Conservation (phyloP, 2,113 vertebrate species). For the Urocynchramus pylzowi region DNA sequence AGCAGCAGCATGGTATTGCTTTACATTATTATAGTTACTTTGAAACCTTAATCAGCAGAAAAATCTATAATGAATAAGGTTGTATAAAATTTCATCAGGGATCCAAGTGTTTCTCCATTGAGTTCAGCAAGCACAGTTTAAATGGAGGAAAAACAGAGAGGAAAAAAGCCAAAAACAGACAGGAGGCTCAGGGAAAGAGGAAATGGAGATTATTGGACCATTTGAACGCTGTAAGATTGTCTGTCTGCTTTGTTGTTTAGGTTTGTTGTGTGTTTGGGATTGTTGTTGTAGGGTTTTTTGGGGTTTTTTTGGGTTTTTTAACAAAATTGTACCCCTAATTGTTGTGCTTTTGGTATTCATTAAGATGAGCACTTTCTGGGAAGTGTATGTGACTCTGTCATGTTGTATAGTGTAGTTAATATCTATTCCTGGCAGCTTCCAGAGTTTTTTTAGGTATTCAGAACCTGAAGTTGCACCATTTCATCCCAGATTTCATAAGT, state of each 20-base stretch:
- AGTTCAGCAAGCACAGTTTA: background rate
- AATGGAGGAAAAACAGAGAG: background rate
- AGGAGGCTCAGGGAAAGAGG: background rate
- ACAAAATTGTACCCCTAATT: background rate
- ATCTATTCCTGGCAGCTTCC: constrained; percentile 17
- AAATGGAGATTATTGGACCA: background rate
- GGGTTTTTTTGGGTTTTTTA: background rate
- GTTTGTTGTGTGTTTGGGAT: background rate
- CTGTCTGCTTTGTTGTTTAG: background rate
- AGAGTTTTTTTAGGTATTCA: constrained; percentile 41
- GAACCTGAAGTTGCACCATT: constrained; percentile 45
- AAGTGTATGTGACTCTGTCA: background rate
- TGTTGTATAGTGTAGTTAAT: background rate
- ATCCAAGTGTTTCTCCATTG: background rate
- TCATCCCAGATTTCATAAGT: constrained; percentile 63
- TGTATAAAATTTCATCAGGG: background rate
- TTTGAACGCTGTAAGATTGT: background rate
- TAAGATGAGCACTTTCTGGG: background rate
- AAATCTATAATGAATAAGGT: background rate
- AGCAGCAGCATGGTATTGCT: background rate
- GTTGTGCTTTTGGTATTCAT: background rate
- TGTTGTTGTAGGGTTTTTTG: background rate
- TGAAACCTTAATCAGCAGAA: background rate
- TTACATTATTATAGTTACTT: background rate
- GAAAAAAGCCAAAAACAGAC: background rate